Evolutionary conservation across 2,888 invertebrate species (phyloP).

Genomic region (Archips xylosteana): DNA sequence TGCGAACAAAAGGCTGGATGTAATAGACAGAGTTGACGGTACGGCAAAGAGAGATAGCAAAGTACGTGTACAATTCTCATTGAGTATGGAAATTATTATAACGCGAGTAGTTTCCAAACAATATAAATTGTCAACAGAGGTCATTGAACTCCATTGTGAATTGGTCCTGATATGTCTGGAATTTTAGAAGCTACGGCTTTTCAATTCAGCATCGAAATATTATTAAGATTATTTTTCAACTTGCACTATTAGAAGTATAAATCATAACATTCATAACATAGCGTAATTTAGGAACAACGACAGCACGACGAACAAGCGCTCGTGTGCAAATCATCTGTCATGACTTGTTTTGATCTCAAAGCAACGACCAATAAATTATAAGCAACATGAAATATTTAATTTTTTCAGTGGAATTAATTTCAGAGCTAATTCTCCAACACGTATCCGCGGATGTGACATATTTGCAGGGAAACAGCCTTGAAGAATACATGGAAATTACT

Average conservation of each 20-base stretch:
- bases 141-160: neutral
- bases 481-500: neutral
- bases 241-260: neutral
- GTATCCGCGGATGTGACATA: neutral
- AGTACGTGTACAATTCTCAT: neutral
- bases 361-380: conserved; percentile 7
- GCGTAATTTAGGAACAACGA: neutral
- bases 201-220: neutral
- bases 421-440: neutral
- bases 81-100: neutral
- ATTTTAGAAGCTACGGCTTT: neutral
- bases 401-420: neutral
- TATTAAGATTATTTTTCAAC: neutral
- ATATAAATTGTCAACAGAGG: neutral
- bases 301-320: neutral
- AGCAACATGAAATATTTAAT: neutral
- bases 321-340: neutral
- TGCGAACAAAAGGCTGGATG: neutral
- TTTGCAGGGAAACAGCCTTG: neutral
- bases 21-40: neutral
- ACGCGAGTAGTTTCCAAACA: neutral
- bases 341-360: neutral
- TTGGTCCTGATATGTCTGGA: neutral
- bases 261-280: no score
- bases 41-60: neutral